Evolutionary conservation across 1,140 invertebrate species (phyloP), one percentile per base, ranked within the genome.

Genomic region (Mylabris phalerata): DNA sequence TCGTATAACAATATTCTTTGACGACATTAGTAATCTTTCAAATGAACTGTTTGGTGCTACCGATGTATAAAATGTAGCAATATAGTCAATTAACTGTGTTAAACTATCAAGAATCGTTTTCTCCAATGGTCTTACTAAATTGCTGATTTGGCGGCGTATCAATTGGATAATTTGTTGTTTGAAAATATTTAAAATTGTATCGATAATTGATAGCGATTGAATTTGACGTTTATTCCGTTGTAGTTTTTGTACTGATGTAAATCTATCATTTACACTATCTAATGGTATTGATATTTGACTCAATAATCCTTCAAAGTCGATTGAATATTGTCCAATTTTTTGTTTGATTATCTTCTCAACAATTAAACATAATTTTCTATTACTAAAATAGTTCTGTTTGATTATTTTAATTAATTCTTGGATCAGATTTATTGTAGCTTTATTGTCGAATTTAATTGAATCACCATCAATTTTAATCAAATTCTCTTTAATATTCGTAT

Each of bases 391-490:
- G 19, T 19, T 19, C 1, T 19, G 19, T 41, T 13, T n/a, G 2
- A 27, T 9, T 44, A 43, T 27, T 26, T 26, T 3, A 25, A 32
- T 25, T n/a, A 19, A 39, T 25, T 42, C 24, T 51, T 10, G 42
- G 3, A 52, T 4, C 2, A 52, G 6, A 10, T 27, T 25, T 25
- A 19, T 25, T 9, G 43, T 32, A 43, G 10, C 38, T 10, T 43
- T 40, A 24, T 39, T 10, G 5, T 52, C 32, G 5, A 52, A 25
- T 44, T 11, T 41, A 24, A 52, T 13, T 52, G n/a, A 9, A 19
- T 52, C 50, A 9, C 50, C 50, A 26, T 52, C 41, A 52, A 52
- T 43, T 44, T 11, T 25, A 26, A 52, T 11, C 9, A 52, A 11
- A 19, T 52, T 11, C n/a, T 6, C 11, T 24, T 52, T 42, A 24